Conservation (phyloP, 2,797 vertebrate genomes). For the Siniperca undulata region DNA sequence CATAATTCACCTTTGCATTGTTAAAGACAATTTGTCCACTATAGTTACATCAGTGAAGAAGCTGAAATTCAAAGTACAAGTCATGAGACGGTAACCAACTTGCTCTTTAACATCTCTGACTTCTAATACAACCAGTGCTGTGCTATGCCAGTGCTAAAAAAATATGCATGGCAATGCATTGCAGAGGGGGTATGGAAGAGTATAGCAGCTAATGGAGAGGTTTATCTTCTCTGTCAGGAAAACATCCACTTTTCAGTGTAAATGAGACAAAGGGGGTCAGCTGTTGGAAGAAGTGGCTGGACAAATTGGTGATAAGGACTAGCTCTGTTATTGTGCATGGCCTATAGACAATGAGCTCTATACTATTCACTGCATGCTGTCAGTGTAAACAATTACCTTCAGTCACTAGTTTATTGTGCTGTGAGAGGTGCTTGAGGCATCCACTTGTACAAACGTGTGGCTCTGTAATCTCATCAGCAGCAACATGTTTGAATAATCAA, state of each 20-base stretch:
- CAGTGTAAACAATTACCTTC: constrained; percentile 38
- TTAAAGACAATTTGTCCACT: background rate
- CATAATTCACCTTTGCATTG: background rate
- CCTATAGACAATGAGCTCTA: constrained; percentile 13
- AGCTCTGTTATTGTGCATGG: constrained; percentile 19
- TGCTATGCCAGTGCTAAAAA: background rate
- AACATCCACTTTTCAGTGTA: constrained; percentile 30
- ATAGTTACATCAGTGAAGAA: constrained; percentile 11
- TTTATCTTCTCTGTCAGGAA: constrained; percentile 25
- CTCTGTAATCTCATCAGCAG: constrained; percentile 34
- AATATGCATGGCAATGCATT: no score
- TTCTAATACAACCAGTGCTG: background rate
- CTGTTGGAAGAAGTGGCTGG: constrained; percentile 10
- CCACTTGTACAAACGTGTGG: constrained; percentile 11
- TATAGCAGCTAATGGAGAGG: constrained; percentile 1
- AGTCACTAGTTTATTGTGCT: constrained; percentile 26
- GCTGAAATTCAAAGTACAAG: background rate
- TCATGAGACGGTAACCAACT: background rate
- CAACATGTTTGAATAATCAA: constrained; percentile 28
- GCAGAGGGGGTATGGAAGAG: background rate
- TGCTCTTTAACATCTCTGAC: background rate
- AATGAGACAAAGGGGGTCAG: constrained; percentile 38
- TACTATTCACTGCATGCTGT: constrained; percentile 13
- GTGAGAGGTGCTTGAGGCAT: constrained; percentile 35
- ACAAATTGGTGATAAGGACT: constrained; percentile 34